A percentile compares a stretch with the other conserved stretches of the same genome.
phyloP scores from a whole-genome alignment of 2,888 invertebrate genomes.

The Cepaea hortensis region DNA sequence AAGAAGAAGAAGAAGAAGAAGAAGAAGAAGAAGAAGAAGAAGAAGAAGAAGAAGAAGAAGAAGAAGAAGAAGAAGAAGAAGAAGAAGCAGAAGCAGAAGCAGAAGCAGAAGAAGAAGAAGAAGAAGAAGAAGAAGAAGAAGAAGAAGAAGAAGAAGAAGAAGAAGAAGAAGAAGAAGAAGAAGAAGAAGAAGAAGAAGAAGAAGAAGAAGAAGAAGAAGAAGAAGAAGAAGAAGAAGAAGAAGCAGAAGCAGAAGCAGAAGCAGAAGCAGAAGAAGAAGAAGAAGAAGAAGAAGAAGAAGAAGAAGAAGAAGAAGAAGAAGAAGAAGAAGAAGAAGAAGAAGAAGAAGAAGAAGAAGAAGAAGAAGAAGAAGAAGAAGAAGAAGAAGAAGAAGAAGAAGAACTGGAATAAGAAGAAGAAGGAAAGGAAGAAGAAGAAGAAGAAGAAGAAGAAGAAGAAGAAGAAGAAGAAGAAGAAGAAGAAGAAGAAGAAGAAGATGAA shows the following conservation, averaged over 20 bases:
- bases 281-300: background rate
- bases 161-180: too few species aligned
- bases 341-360: constrained; percentile 31
- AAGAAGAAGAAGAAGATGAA: constrained; percentile 41
- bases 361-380: constrained; percentile 39
- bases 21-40: background rate
- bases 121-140: constrained; percentile 40
- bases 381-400: constrained; percentile 39
- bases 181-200: constrained; percentile 24
- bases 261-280: constrained; percentile 23
- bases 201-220: constrained; percentile 37
- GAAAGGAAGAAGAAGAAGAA: constrained; percentile 39
- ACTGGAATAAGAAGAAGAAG: constrained; percentile 33
- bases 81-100: too few species aligned
- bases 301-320: background rate
- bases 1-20: constrained; percentile 39
- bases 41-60: background rate
- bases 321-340: constrained; percentile 39
- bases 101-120: constrained; percentile 26
- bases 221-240: constrained; percentile 33
- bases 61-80: constrained; percentile 40
- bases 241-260: constrained; percentile 30
- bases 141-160: constrained; percentile 34
- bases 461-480: constrained; percentile 43
- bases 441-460: constrained; percentile 38